phyloP scores from a whole-genome alignment of 2,113 vertebrate genomes.

The Cryptomyrus ogoouensis region DNA sequence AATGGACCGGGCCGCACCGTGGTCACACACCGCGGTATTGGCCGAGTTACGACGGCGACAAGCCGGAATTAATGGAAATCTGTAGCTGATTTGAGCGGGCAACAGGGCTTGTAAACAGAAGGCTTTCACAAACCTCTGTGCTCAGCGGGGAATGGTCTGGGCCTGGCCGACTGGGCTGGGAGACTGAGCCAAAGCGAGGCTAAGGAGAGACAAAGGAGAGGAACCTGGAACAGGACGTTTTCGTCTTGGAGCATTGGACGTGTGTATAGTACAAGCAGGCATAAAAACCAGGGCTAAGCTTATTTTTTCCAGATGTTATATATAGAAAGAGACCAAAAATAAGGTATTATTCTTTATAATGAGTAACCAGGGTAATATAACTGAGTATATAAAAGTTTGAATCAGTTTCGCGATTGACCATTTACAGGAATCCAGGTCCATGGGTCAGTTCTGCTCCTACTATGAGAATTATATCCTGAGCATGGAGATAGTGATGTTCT shows the following conservation, averaged over 20 bases:
- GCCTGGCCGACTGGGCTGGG: constrained; percentile 52
- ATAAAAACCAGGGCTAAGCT: constrained; percentile 65
- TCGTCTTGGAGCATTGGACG: background rate
- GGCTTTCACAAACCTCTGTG: constrained; percentile 57
- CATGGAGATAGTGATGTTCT: background rate
- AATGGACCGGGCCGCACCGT: constrained; percentile 51
- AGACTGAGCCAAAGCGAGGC: constrained; percentile 33
- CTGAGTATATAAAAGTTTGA: background rate
- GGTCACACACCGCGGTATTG: constrained; percentile 63
- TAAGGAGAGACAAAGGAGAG: constrained; percentile 40
- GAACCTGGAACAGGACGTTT: background rate
- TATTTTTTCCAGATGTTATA: constrained; percentile 63
- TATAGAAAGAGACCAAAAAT: constrained; percentile 53
- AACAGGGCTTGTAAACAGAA: constrained; percentile 55
- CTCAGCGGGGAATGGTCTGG: constrained; percentile 37
- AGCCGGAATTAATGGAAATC: constrained; percentile 56
- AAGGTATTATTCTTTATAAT: constrained; percentile 59
- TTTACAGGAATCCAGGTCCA: background rate
- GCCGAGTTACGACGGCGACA: constrained; percentile 50
- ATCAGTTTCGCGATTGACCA: background rate
- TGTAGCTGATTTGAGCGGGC: constrained; percentile 62
- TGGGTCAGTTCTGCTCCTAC: background rate
- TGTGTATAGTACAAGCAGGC: constrained; percentile 16
- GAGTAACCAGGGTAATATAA: constrained; percentile 45
- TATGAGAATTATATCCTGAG: background rate